phyloP scores from a whole-genome alignment of 2,113 vertebrate species.

The Coturnix japonica region DNA sequence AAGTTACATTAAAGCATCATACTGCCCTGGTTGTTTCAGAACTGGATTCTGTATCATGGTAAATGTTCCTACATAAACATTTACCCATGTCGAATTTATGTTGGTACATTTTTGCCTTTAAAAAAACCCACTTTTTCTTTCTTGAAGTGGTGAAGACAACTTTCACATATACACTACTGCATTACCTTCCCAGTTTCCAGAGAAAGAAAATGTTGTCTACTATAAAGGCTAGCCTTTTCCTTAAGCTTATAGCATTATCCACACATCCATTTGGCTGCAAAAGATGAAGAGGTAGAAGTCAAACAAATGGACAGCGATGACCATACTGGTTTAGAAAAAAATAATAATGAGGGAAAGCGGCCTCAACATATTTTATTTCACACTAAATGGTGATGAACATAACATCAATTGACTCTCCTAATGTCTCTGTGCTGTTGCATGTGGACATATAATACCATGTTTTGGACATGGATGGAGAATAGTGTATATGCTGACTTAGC shows the following conservation, averaged over 20 bases:
- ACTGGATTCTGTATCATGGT: constrained; percentile 41
- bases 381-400: background rate
- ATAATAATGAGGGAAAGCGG: background rate
- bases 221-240: background rate
- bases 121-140: constrained; percentile 48
- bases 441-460: background rate
- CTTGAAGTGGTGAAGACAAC: constrained; percentile 52
- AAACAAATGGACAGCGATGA: background rate
- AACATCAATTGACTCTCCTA: background rate
- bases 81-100: constrained; percentile 59
- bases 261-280: background rate
- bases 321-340: background rate
- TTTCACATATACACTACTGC: background rate
- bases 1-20: constrained; percentile 55
- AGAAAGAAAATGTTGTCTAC: background rate
- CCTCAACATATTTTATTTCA: background rate
- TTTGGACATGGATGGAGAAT: background rate
- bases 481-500: background rate
- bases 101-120: constrained; percentile 6
- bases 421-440: background rate
- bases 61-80: constrained; percentile 66
- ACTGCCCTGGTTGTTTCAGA: constrained; percentile 54
- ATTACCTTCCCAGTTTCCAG: constrained; percentile 21
- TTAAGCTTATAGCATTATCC: constrained; percentile 11
- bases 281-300: background rate